Evolutionary conservation across 2,113 vertebrate genomes (phyloP).

Genomic region (Neogobius melanostomus): DNA sequence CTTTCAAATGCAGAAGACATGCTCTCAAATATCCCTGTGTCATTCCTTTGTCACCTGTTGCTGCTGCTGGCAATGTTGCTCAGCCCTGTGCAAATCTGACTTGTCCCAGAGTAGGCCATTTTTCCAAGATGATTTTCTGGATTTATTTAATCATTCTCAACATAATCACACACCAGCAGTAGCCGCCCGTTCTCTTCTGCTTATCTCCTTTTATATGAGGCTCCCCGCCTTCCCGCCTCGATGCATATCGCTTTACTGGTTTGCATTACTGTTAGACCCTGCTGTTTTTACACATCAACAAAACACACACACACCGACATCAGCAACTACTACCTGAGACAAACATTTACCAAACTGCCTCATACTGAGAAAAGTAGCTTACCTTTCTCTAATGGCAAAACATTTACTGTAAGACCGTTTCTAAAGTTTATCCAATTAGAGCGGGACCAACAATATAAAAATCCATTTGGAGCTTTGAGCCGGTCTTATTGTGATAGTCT

Average conservation of each 20-base stretch:
- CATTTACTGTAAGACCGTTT: constrained; percentile 15
- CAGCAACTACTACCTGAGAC: neutral
- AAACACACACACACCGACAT: constrained; percentile 3
- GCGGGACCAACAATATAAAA: neutral
- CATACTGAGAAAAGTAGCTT: constrained; percentile 8
- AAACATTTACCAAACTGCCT: neutral
- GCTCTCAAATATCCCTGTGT: too few relatives aligned
- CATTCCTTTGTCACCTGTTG: too few relatives aligned
- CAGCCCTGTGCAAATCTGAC: too few relatives aligned
- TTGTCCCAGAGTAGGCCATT: too few relatives aligned
- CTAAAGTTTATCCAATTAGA: constrained; percentile 14
- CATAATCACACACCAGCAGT: neutral
- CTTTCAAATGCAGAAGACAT: too few relatives aligned
- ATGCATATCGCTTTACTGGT: neutral
- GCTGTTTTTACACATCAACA: constrained; percentile 8
- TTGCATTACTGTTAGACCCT: neutral
- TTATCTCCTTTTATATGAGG: neutral
- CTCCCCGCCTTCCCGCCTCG: neutral
- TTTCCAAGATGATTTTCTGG: too few relatives aligned
- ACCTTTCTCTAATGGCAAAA: neutral
- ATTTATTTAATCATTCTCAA: neutral
- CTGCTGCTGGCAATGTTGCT: too few relatives aligned
- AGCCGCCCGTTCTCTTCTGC: neutral
- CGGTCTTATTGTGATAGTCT: neutral
- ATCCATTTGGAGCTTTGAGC: neutral